Evolutionary conservation across 2,888 invertebrate genomes (phyloP).

Genomic region (Drosophila affinis): DNA sequence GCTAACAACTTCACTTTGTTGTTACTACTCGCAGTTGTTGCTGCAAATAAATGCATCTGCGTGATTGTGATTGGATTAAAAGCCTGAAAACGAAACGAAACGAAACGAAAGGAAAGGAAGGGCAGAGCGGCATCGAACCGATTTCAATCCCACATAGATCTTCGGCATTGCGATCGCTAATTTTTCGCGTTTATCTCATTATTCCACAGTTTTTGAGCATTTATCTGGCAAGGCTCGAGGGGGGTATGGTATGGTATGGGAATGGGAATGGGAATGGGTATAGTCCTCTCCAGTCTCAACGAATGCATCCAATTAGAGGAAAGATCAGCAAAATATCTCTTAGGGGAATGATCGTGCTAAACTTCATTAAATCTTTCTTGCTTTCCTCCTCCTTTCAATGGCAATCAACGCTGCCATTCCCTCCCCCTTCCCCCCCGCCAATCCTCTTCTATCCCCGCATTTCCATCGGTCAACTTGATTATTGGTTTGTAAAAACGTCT

Average conservation of each 20-base stretch:
- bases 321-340: constrained; percentile 53
- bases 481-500: constrained; percentile 75
- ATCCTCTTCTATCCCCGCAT: not conserved
- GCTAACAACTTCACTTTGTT: constrained; percentile 59
- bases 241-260: constrained; percentile 20
- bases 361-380: constrained; percentile 77
- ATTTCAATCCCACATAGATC: constrained; percentile 35
- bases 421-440: not conserved
- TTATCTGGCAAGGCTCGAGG: constrained; percentile 65
- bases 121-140: constrained; percentile 33
- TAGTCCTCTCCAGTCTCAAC: constrained; percentile 4
- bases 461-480: constrained; percentile 53
- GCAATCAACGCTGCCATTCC: constrained; percentile 56
- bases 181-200: constrained; percentile 83
- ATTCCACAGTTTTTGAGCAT: constrained; percentile 76
- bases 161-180: constrained; percentile 74
- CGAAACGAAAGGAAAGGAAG: not conserved
- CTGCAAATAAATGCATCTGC: constrained; percentile 71
- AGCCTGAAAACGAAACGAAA: constrained; percentile 36
- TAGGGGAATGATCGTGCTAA: constrained; percentile 75
- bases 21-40: constrained; percentile 16
- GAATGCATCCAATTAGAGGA: constrained; percentile 71
- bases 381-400: constrained; percentile 47
- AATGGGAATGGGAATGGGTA: constrained; percentile 16
- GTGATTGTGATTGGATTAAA: constrained; percentile 78